These are phyloP conservation scores for Uropsilus gracilis DNA, from an alignment of 2,113 vertebrate genomes.

Conservation along the genomic window DNA sequence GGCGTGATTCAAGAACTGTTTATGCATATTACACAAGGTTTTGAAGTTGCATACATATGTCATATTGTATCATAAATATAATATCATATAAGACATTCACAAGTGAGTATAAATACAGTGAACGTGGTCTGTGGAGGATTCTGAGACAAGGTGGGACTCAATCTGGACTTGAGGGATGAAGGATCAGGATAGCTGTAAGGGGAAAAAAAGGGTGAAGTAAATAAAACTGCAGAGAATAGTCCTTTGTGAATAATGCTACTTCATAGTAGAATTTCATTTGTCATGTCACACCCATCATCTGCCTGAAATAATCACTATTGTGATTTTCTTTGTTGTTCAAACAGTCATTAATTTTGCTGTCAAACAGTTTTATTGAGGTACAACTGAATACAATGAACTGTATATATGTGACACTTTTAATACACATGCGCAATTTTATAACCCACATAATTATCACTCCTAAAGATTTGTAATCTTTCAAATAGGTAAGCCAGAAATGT, in stretches of 20 bases:
- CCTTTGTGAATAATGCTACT: accelerated
- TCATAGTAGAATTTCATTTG: background rate
- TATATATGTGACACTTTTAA: background rate
- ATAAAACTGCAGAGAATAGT: background rate
- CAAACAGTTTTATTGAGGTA: background rate
- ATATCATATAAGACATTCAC: accelerated
- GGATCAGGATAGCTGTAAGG: background rate
- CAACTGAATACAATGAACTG: background rate
- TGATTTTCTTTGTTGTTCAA: background rate
- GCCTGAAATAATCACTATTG: background rate
- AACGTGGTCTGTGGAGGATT: background rate
- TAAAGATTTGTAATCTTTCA: background rate
- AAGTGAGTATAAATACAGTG: background rate
- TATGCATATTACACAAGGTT: too few species aligned
- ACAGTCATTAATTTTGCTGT: conserved; percentile 3
- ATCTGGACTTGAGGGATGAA: background rate
- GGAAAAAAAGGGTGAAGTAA: background rate
- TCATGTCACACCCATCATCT: background rate
- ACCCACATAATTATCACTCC: background rate
- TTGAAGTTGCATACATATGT: too few species aligned
- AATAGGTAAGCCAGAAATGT: background rate
- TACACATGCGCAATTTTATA: background rate
- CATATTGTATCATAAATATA: too few species aligned
- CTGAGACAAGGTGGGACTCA: background rate
- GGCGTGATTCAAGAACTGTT: background rate